Evolutionary conservation across 1,140 invertebrate species (phyloP).

Genomic region (Aphelinus certus): DNA sequence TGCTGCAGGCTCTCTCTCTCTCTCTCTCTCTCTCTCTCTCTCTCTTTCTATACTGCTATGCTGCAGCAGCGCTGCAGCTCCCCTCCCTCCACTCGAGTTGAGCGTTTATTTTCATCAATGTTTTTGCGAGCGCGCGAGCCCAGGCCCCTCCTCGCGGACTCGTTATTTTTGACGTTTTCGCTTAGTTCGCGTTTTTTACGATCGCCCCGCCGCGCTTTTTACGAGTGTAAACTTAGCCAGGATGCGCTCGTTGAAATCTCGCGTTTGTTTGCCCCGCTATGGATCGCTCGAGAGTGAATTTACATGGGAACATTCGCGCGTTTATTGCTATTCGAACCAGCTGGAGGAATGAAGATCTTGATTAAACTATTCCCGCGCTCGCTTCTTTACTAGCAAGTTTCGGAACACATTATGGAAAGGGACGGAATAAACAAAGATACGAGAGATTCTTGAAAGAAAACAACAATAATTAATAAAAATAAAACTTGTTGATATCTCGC

Average conservation of each 20-base stretch:
- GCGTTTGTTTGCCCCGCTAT: background rate
- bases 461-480: no score
- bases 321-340: constrained; percentile 20
- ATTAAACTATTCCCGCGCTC: background rate
- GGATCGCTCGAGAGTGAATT: constrained; percentile 24
- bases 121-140: constrained; percentile 6
- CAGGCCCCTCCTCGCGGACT: background rate
- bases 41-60: no score
- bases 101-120: constrained; percentile 37
- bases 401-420: background rate
- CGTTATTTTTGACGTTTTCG: constrained; percentile 25
- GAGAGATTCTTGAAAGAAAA: no score
- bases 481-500: no score
- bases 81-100: background rate
- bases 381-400: constrained; percentile 1
- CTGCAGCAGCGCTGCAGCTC: background rate
- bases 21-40: no score
- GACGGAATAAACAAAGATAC: no score
- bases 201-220: constrained; percentile 23
- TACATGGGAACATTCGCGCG: constrained; percentile 34
- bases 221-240: constrained; percentile 13
- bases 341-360: background rate
- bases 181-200: constrained; percentile 7
- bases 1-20: no score
- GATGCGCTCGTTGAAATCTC: constrained; percentile 4